A percentile compares a stretch with the other conserved stretches of the same genome.
phyloP scores from a whole-genome alignment of 2,888 invertebrate species.

The Rhopalosiphum nymphaeae region DNA sequence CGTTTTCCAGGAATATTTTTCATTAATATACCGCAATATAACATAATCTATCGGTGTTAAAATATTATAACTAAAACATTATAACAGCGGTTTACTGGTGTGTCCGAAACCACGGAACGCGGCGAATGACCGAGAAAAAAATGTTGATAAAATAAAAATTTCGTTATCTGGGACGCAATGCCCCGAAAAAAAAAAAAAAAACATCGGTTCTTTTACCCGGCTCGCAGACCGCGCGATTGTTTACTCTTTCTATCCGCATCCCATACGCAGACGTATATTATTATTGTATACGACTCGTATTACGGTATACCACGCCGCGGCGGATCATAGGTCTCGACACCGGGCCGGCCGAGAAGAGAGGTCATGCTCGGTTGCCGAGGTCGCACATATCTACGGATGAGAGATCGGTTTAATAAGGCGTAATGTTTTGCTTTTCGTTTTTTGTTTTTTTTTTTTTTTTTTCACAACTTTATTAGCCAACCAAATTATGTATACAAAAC shows the following conservation, averaged over 20 bases:
- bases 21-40: not conserved
- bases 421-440: not conserved
- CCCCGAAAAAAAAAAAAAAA: not conserved
- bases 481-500: not conserved
- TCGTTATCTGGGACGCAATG: not conserved
- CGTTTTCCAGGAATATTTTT: not conserved
- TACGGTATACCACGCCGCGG: not conserved
- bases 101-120: not conserved
- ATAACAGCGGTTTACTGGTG: not conserved
- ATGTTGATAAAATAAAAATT: not conserved
- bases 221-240: not conserved
- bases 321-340: not conserved
- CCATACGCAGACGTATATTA: not conserved
- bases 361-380: slow-evolving; percentile 59
- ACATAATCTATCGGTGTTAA: not conserved
- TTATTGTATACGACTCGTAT: not conserved
- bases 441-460: not conserved
- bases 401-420: slow-evolving; percentile 46
- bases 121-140: not conserved
- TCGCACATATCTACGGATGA: slow-evolving; percentile 37
- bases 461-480: not conserved
- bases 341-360: not conserved
- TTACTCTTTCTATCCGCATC: not conserved
- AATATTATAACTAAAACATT: not conserved
- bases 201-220: not conserved